Percentiles rank a stretch among this genome's conserved stretches.
Conservation (phyloP, 1,140 invertebrate genomes). For the Drosophila punjabiensis region DNA sequence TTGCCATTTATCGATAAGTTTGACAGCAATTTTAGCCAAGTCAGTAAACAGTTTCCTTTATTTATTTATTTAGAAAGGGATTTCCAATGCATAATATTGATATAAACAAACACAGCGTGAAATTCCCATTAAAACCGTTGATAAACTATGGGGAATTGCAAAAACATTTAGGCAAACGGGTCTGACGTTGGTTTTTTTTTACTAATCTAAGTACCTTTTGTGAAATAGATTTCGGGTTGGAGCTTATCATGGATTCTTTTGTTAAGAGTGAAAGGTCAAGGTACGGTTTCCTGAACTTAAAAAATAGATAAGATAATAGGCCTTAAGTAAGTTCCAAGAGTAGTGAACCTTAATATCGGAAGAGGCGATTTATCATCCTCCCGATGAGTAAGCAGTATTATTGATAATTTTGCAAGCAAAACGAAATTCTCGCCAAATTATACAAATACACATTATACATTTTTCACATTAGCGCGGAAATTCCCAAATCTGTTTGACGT, state of each 20-base stretch:
- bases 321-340: not conserved
- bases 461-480: slow-evolving; percentile 66
- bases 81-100: slow-evolving; percentile 34
- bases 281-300: slow-evolving; percentile 34
- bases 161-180: slow-evolving; percentile 13
- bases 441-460: slow-evolving; percentile 31
- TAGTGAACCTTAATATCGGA: slow-evolving; percentile 12
- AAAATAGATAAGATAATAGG: slow-evolving; percentile 66
- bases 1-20: slow-evolving; percentile 50
- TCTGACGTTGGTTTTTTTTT: slow-evolving; percentile 16
- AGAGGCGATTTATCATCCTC: slow-evolving; percentile 10
- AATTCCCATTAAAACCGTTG: slow-evolving; percentile 50
- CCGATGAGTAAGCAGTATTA: slow-evolving; percentile 55
- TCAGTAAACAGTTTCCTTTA: slow-evolving; percentile 20
- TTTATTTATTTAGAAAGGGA: slow-evolving; percentile 40
- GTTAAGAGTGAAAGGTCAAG: slow-evolving; percentile 61
- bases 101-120: slow-evolving; percentile 40
- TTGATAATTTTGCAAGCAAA: slow-evolving; percentile 26
- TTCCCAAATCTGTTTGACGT: slow-evolving; percentile 69
- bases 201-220: slow-evolving; percentile 24
- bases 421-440: slow-evolving; percentile 43
- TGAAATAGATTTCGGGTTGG: slow-evolving; percentile 17
- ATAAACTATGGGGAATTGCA: slow-evolving; percentile 43
- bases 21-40: slow-evolving; percentile 38
- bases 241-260: slow-evolving; percentile 44